A percentile compares a stretch with the other conserved stretches of the same genome.
These are phyloP conservation scores for Vireo altiloquus DNA, from an alignment of 2,113 vertebrate genomes.

Conservation along the genomic window DNA sequence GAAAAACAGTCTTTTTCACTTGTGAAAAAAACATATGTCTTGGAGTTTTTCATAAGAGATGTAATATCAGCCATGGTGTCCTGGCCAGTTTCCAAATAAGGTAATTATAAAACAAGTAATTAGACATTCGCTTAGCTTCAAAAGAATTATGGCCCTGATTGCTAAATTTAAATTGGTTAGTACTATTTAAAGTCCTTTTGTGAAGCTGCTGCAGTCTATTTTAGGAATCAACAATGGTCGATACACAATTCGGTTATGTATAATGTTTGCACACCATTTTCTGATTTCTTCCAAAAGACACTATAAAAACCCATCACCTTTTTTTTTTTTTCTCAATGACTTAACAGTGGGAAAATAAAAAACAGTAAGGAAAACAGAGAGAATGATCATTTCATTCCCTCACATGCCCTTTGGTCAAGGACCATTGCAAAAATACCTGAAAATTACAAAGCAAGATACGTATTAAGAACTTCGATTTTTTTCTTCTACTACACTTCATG, in stretches of 20 bases:
- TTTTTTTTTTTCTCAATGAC: background rate
- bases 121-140: background rate
- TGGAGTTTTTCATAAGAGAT: background rate
- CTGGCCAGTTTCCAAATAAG: background rate
- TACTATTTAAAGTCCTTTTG: background rate
- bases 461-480: background rate
- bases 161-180: background rate
- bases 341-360: background rate
- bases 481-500: background rate
- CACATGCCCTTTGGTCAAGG: background rate
- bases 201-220: background rate
- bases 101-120: background rate
- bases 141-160: background rate
- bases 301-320: fast-evolving
- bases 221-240: background rate
- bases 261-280: background rate
- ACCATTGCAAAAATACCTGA: background rate
- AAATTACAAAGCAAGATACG: background rate
- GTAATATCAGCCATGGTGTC: background rate
- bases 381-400: background rate
- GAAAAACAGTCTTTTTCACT: background rate
- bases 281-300: background rate
- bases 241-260: background rate
- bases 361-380: background rate
- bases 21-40: background rate